phyloP scores from a whole-genome alignment of 1,140 invertebrate genomes.

The Hetaerina americana region DNA sequence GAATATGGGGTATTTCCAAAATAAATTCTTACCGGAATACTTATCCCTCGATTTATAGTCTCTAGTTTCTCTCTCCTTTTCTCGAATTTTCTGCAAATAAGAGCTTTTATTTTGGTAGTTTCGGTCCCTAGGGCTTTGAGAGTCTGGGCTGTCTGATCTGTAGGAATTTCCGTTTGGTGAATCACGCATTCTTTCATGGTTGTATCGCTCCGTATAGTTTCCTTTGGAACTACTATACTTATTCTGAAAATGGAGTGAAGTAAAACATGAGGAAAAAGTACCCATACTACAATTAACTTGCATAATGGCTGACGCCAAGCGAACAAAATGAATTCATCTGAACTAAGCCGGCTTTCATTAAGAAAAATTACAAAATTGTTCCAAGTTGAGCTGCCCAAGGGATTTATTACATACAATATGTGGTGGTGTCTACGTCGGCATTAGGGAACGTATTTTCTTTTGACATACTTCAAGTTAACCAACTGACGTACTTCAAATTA shows the following conservation, averaged over 20 bases:
- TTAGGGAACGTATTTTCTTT: too few relatives aligned
- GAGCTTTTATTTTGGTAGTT: slow-evolving; percentile 61
- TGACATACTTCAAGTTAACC: too few relatives aligned
- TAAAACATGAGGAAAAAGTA: not conserved
- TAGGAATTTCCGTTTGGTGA: slow-evolving; percentile 61
- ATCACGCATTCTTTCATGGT: slow-evolving; percentile 46
- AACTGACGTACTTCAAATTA: too few relatives aligned
- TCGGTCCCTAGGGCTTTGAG: slow-evolving; percentile 51
- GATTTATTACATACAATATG: too few relatives aligned
- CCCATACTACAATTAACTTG: too few relatives aligned
- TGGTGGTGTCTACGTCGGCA: too few relatives aligned
- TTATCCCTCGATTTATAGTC: slow-evolving; percentile 79
- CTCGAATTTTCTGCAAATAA: slow-evolving; percentile 62
- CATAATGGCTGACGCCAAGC: too few relatives aligned
- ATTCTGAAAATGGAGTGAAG: slow-evolving; percentile 47
- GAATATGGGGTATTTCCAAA: too few relatives aligned
- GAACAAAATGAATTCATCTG: too few relatives aligned
- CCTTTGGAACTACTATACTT: slow-evolving; percentile 60
- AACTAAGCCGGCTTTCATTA: too few relatives aligned
- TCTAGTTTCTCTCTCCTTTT: slow-evolving; percentile 84
- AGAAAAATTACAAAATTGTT: too few relatives aligned
- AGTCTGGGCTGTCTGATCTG: slow-evolving; percentile 55
- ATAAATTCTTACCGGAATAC: slow-evolving; percentile 48
- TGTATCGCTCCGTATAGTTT: slow-evolving; percentile 42
- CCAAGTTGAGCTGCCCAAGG: too few relatives aligned